Evolutionary conservation across 1,140 invertebrate species (phyloP), one percentile per base, ranked within the genome.

Genomic region (Penaeus indicus): DNA sequence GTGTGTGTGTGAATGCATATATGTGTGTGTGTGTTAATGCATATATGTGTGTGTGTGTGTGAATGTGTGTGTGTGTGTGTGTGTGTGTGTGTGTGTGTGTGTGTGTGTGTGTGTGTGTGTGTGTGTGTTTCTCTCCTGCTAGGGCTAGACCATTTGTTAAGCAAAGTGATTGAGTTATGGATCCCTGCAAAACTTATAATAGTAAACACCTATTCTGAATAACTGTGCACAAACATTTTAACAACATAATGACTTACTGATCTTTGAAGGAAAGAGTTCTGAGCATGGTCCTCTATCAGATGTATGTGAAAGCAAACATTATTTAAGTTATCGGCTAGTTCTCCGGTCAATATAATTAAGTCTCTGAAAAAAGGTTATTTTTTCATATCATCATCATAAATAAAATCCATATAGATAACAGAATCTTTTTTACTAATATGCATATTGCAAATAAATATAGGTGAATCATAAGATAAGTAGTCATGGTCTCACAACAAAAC

Each of bases 281-380:
- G 22, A 18, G 69, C 69, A 25, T 75, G 69, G 22, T 75, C 69
- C 25, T 75, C 69, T n/a, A 75, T 75, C n/a, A 75, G 25, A 32
- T 75, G 69, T 32, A 75, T 25, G 8, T 75, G 25, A 38, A 27
- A 25, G 18, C 18, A 25, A 27, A 38, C 38, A 32, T 75, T 75
- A 11, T 75, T 75, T n/a, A 75, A 38, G 38, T 32, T 75, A 27
- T 27, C 69, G 11, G 69, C 19, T 25, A 75, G 69, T 32, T 75
- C 69, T 38, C 38, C 69, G 11, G 25, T n/a, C n/a, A 75, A 75
- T 18, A 38, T 27, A 32, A 75, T n/a, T 38, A 75, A 75, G 25
- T 75, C 69, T 75, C 69, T 75, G 69, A 32, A n/a, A 75, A 75
- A 7, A 25, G 19, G 4, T 75, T n/a, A 75, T 75, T 0, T 75